These are phyloP conservation scores for Pampus argenteus DNA, from an alignment of 2,797 vertebrate species.

Conservation along the genomic window DNA sequence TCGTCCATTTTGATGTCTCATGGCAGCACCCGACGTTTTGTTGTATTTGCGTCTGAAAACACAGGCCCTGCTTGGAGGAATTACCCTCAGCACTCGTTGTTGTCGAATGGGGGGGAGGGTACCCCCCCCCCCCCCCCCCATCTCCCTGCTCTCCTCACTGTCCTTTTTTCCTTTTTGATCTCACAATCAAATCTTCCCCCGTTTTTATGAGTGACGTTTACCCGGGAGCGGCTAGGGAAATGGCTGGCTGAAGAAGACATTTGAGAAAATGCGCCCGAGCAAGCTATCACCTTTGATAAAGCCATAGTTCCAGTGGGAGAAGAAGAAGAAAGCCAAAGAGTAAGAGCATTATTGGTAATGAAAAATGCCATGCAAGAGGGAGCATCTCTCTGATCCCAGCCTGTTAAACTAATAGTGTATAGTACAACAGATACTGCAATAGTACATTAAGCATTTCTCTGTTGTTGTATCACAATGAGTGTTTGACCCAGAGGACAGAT, in stretches of 20 bases:
- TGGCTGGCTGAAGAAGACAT: conserved; percentile 78
- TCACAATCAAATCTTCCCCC: conserved; percentile 79
- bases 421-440: conserved; percentile 60
- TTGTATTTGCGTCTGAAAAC: conserved; percentile 83
- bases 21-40: conserved; percentile 76
- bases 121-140: conserved; percentile 12
- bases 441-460: conserved; percentile 65
- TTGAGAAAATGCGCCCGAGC: conserved; percentile 82
- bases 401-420: conserved; percentile 70
- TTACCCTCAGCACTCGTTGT: conserved; percentile 71
- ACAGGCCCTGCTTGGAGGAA: conserved; percentile 73
- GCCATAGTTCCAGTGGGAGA: conserved; percentile 70
- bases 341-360: conserved; percentile 74
- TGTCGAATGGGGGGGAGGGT: conserved; percentile 66
- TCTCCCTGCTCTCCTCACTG: conserved; percentile 55
- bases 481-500: conserved; percentile 72
- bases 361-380: conserved; percentile 73
- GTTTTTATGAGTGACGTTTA: conserved; percentile 80
- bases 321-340: conserved; percentile 76
- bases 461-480: conserved; percentile 52
- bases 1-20: conserved; percentile 80
- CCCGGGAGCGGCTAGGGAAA: conserved; percentile 79
- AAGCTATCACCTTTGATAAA: conserved; percentile 86
- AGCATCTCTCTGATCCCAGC: conserved; percentile 72
- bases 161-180: conserved; percentile 84